phyloP scores from a whole-genome alignment of 2,888 invertebrate species.

The Zeuzera pyrina region DNA sequence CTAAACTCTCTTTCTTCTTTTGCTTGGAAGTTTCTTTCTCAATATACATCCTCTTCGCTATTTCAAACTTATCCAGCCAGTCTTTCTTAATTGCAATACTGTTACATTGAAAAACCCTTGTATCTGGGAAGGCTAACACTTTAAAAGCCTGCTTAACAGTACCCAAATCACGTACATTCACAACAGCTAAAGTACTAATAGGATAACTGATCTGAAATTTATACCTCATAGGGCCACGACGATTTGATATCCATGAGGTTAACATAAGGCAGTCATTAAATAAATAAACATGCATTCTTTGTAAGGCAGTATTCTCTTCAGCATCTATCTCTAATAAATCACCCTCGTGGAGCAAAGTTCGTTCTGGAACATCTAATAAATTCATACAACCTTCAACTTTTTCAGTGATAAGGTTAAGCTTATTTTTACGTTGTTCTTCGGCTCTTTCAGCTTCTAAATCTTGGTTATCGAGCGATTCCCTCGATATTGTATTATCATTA shows the following conservation, averaged over 20 bases:
- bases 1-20: slow-evolving; percentile 57
- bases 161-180: slow-evolving; percentile 93
- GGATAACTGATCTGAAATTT: slow-evolving; percentile 89
- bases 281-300: slow-evolving; percentile 92
- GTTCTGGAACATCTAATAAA: slow-evolving; percentile 81
- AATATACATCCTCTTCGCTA: slow-evolving; percentile 87
- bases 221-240: slow-evolving; percentile 85
- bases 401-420: slow-evolving; percentile 82
- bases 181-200: slow-evolving; percentile 91
- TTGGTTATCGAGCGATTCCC: slow-evolving; percentile 69
- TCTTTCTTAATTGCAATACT: slow-evolving; percentile 87
- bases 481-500: slow-evolving; percentile 56
- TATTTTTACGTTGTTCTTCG: slow-evolving; percentile 75
- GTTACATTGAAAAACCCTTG: slow-evolving; percentile 92
- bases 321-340: slow-evolving; percentile 92
- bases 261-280: slow-evolving; percentile 94
- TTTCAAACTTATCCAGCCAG: slow-evolving; percentile 94
- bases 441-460: slow-evolving; percentile 70
- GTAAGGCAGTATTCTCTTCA: slow-evolving; percentile 87
- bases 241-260: slow-evolving; percentile 84
- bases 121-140: slow-evolving; percentile 93
- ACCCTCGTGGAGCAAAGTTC: slow-evolving; percentile 90
- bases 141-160: slow-evolving; percentile 95
- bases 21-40: slow-evolving; percentile 74
- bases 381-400: slow-evolving; percentile 91